Conservation (phyloP, 2,113 vertebrate genomes). For the Struthidea cinerea region DNA sequence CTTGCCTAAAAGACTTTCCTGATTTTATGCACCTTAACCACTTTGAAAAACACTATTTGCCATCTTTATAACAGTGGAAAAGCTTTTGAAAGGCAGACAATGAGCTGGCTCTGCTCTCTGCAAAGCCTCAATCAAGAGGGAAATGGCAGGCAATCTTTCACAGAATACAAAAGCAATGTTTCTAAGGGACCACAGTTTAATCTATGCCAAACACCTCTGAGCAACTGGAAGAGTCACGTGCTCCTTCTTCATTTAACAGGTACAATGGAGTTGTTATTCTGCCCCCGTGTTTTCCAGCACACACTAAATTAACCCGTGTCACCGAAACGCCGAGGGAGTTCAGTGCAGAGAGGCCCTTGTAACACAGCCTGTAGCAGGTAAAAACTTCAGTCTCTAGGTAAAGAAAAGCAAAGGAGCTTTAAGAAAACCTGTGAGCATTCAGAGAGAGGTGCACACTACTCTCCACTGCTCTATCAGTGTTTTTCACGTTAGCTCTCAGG, state of each 20-base stretch:
- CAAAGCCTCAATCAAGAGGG: slow-evolving; percentile 44
- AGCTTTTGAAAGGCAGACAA: slow-evolving; percentile 60
- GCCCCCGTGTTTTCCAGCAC: background rate
- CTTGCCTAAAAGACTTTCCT: background rate
- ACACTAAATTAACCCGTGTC: slow-evolving; percentile 33
- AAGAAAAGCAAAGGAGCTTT: background rate
- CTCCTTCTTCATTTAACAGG: slow-evolving; percentile 1
- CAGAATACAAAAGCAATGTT: slow-evolving; percentile 23
- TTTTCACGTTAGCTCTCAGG: background rate
- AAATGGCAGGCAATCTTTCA: slow-evolving; percentile 54
- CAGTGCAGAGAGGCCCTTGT: background rate
- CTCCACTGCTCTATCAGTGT: background rate
- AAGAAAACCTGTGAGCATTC: background rate
- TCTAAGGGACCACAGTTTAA: slow-evolving; percentile 44
- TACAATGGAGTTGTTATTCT: slow-evolving; percentile 36
- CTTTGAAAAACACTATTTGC: slow-evolving; percentile 34
- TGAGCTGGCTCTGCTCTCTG: slow-evolving; percentile 3
- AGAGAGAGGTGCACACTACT: background rate
- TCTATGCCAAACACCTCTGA: slow-evolving; percentile 55
- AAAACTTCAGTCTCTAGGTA: background rate
- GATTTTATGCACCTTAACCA: slow-evolving; percentile 51
- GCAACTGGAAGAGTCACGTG: slow-evolving; percentile 27
- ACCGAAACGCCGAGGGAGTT: background rate
- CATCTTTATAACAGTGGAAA: slow-evolving; percentile 30
- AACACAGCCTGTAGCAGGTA: background rate